Conservation (phyloP, 2,888 invertebrate genomes). For the Pseudolycoriella hygida region DNA sequence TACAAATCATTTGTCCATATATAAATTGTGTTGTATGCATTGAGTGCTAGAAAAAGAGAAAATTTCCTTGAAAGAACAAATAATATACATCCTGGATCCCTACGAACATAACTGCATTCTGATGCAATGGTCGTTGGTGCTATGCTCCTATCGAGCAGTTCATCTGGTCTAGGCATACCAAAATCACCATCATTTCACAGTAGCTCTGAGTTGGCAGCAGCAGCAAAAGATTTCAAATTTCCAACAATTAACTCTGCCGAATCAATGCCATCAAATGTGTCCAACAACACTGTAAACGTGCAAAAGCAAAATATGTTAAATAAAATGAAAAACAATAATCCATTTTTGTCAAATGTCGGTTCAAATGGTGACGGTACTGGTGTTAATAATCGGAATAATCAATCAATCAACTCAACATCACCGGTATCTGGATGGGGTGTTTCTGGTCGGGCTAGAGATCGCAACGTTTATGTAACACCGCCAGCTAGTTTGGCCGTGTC, state of each 20-base stretch:
- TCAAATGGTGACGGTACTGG: conserved; percentile 2
- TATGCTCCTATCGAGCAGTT: conserved; percentile 30
- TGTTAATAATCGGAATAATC: too few relatives aligned
- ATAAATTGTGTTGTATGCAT: too few relatives aligned
- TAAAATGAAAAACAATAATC: background rate
- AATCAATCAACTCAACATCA: background rate
- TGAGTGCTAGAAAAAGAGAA: too few relatives aligned
- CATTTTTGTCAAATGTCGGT: background rate
- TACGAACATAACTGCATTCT: conserved; percentile 4
- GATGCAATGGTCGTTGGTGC: conserved; percentile 30
- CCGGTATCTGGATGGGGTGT: conserved; percentile 3
- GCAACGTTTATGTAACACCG: conserved; percentile 26
- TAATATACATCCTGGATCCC: too few relatives aligned
- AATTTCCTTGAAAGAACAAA: too few relatives aligned
- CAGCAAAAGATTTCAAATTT: conserved; percentile 24
- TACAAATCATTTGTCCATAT: too few relatives aligned
- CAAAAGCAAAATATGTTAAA: background rate
- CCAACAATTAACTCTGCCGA: conserved; percentile 7
- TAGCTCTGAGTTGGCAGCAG: conserved; percentile 63
- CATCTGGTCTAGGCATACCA: conserved; percentile 51
- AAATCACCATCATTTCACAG: conserved; percentile 81
- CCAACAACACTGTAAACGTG: background rate
- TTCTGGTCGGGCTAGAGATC: conserved; percentile 23
- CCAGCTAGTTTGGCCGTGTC: conserved; percentile 19
- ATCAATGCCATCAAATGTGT: background rate